A percentile compares a stretch with the other conserved stretches of the same genome.
Conservation (phyloP, 2,888 invertebrate species). For the Melikaiella ostensackeni region DNA sequence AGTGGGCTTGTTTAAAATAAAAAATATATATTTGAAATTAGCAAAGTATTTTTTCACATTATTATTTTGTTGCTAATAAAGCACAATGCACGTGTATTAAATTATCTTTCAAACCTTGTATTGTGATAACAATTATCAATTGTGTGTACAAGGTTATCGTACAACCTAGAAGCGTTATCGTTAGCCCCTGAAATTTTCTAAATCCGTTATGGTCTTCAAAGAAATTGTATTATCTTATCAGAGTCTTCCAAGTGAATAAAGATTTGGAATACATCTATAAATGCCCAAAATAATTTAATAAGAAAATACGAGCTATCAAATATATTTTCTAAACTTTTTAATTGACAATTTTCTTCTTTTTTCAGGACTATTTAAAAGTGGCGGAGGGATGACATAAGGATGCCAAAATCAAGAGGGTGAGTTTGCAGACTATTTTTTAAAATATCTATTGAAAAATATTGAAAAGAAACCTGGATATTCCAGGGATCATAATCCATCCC, state of each 20-base stretch:
- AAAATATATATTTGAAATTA: neutral
- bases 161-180: constrained; percentile 26
- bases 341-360: neutral
- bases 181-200: constrained; percentile 23
- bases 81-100: neutral
- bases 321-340: neutral
- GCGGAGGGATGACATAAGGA: too few relatives aligned
- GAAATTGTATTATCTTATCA: neutral
- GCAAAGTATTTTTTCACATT: neutral
- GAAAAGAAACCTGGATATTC: too few relatives aligned
- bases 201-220: constrained; percentile 26
- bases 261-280: neutral
- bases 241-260: neutral
- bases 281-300: neutral
- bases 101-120: constrained; percentile 24
- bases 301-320: neutral
- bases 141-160: constrained; percentile 33
- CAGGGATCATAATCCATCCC: too few relatives aligned
- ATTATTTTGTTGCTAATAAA: neutral
- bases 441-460: too few relatives aligned
- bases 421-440: too few relatives aligned
- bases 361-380: neutral
- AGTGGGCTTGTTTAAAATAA: neutral
- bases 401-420: too few relatives aligned
- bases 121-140: constrained; percentile 34